A percentile compares a stretch with the other conserved stretches of the same genome.
Evolutionary conservation across 2,797 vertebrate species (phyloP).

Genomic region (Rhinatrema bivittatum): DNA sequence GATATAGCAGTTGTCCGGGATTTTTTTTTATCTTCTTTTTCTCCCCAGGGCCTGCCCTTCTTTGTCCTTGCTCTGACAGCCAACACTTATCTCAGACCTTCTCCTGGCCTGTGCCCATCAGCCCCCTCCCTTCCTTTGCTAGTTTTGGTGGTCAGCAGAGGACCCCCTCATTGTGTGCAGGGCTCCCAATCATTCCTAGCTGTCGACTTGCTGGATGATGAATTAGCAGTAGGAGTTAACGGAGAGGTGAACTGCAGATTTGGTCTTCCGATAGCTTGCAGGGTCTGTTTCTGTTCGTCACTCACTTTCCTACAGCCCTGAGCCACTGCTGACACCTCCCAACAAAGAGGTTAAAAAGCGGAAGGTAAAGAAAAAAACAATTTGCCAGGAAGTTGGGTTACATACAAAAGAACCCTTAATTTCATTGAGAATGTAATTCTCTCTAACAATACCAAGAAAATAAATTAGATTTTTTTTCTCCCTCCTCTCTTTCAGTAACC

Average conservation of each 20-base stretch:
- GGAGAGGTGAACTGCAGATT: conserved; percentile 65
- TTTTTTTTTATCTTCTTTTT: conserved; percentile 57
- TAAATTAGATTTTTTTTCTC: conserved; percentile 31
- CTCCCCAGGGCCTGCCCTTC: conserved; percentile 79
- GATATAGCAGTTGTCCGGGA: conserved; percentile 76
- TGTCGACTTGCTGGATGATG: conserved; percentile 69
- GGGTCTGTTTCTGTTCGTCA: conserved; percentile 29
- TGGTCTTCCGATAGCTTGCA: conserved; percentile 51
- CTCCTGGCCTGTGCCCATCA: conserved; percentile 29
- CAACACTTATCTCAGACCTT: conserved; percentile 63
- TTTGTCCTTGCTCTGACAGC: conserved; percentile 77
- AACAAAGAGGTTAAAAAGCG: conserved; percentile 61
- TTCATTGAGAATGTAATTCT: conserved; percentile 36
- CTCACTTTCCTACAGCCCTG: conserved; percentile 21
- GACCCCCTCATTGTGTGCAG: conserved; percentile 42
- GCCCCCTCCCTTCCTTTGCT: conserved; percentile 42
- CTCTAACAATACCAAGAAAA: conserved; percentile 26
- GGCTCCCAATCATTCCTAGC: conserved; percentile 47
- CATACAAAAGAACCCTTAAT: conserved; percentile 47
- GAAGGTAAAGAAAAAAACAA: conserved; percentile 23
- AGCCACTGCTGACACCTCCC: conserved; percentile 43
- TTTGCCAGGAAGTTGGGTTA: conserved; percentile 33
- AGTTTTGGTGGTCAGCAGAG: conserved; percentile 44
- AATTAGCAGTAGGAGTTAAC: conserved; percentile 71
- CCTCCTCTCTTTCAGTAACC: conserved; percentile 29